Evolutionary conservation across 2,113 vertebrate species (phyloP), one percentile per base, ranked within the genome.

Genomic region (Phycodurus eques): DNA sequence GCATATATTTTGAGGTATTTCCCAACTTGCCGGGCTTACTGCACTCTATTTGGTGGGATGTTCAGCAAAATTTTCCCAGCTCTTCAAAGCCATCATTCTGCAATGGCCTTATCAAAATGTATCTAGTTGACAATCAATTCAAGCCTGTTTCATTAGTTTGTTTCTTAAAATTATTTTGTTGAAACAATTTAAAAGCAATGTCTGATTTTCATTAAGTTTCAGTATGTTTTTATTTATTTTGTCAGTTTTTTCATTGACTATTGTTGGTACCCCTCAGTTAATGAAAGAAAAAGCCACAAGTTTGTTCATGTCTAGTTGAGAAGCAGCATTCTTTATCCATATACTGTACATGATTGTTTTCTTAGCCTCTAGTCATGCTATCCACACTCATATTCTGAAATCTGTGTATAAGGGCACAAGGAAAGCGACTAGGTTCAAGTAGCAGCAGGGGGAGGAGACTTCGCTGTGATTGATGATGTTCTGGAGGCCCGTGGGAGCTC

Each of bases 1-100:
- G 72, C 71, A 79, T 81, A 80, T 75, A 81, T 80, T 85, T 83
- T 81, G 82, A 87, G 83, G 83, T 71, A 87, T 88, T 88, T 85
- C 87, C 86, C 84, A 88, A 78, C 80, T 75, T 79, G 82, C 75
- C 80, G 63, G 54, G 51, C 74, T 71, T 68, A 67, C 80, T 72
- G 68, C 43, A 12, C 73, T 77, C 76, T 72, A 81, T 73, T 83
- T 75, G 77, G 51, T 64, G 11, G 75, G 78, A 82, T 76, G 79
- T 75, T 31, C 5, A 68, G 72, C 73, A 64, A 80, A 64, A 69
- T 66, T 87, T 91, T 85, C 77, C 53, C 85, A 84, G 78, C 78
- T 67, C 73, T 79, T 66, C 22, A 47, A 42, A 44, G 22, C 22
- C 12, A 66, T 15, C 22, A 27, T 8, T 46, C 10, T 22, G 3